These are phyloP conservation scores for Stegodyphus dumicola DNA, from an alignment of 1,140 invertebrate species.

Conservation along the genomic window DNA sequence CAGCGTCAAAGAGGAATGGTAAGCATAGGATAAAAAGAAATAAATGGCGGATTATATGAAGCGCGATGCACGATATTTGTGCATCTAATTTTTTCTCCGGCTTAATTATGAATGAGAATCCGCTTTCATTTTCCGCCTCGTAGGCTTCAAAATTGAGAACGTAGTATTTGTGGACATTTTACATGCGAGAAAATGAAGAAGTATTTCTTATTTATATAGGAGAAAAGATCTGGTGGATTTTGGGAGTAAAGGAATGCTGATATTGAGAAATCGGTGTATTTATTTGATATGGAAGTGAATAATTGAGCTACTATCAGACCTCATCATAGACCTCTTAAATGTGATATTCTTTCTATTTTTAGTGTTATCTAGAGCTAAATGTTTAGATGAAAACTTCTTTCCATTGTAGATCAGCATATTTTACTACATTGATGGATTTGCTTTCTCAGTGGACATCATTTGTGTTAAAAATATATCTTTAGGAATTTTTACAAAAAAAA, in stretches of 20 bases:
- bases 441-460: no score
- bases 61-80: conserved; percentile 15
- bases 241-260: not conserved
- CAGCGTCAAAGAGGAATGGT: not conserved
- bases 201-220: not conserved
- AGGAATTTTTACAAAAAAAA: no score
- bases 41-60: conserved; percentile 2
- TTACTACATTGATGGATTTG: no score
- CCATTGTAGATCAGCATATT: no score
- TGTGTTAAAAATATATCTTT: no score
- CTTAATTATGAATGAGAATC: conserved; percentile 41
- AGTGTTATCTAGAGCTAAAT: no score
- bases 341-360: no score
- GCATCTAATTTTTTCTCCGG: conserved; percentile 5
- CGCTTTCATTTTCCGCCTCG: conserved; percentile 46
- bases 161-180: not conserved
- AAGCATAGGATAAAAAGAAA: conserved; percentile 28
- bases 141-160: conserved; percentile 27
- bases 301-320: not conserved
- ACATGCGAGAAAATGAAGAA: not conserved
- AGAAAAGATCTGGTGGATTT: not conserved
- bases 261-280: not conserved
- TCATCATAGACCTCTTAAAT: not conserved
- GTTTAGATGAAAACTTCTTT: no score
- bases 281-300: not conserved